These are phyloP conservation scores for Oostethus manadensis DNA, from an alignment of 2,113 vertebrate genomes.

Conservation along the genomic window DNA sequence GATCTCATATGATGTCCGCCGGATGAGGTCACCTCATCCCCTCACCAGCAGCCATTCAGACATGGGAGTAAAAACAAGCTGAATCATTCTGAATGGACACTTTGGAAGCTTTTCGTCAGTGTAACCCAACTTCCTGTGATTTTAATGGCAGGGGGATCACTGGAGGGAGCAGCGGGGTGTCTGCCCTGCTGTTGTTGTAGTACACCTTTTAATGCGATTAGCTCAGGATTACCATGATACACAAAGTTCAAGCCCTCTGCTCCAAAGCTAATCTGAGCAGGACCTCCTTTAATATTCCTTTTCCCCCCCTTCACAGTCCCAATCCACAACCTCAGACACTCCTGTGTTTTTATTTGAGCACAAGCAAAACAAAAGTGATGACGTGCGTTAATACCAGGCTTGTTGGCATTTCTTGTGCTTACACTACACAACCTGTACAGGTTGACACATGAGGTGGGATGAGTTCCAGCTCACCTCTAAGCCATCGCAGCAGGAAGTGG, in stretches of 20 bases:
- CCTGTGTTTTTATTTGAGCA: background rate
- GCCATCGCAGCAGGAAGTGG: constrained; percentile 89
- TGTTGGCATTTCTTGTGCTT: background rate
- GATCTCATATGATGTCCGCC: too few relatives aligned
- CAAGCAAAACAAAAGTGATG: background rate
- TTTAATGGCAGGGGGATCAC: background rate
- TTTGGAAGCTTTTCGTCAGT: constrained; percentile 7
- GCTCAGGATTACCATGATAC: constrained; percentile 46
- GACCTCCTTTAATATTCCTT: background rate
- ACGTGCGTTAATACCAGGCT: background rate
- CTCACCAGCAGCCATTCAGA: too few relatives aligned
- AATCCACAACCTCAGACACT: background rate
- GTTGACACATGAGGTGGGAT: background rate
- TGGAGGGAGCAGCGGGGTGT: background rate
- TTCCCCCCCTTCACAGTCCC: too few relatives aligned
- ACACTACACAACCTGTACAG: background rate
- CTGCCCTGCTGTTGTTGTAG: constrained; percentile 3
- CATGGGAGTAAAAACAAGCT: background rate
- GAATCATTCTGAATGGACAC: background rate
- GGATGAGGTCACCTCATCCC: too few relatives aligned
- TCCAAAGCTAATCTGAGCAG: constrained; percentile 10
- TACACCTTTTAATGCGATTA: constrained; percentile 61
- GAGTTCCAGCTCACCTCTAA: constrained; percentile 79
- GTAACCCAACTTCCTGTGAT: background rate
- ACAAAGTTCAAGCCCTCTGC: constrained; percentile 14